phyloP scores from a whole-genome alignment of 2,113 vertebrate species.

The Indicator indicator region DNA sequence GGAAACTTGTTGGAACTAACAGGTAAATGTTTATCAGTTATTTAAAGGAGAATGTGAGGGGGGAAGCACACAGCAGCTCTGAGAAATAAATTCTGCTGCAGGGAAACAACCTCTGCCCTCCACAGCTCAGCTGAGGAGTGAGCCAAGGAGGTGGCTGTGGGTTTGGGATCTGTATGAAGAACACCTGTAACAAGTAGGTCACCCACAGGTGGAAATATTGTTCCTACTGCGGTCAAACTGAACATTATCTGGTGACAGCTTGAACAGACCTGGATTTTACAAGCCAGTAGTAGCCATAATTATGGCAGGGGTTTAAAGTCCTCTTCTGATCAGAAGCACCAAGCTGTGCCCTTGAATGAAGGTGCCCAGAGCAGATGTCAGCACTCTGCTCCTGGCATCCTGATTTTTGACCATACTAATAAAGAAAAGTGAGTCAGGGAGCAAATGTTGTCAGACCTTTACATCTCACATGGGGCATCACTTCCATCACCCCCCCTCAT shows the following conservation, averaged over 20 bases:
- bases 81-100: background rate
- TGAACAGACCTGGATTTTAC: background rate
- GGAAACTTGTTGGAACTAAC: background rate
- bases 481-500: background rate
- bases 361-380: fast-evolving
- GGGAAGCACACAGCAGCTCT: background rate
- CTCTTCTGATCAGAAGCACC: background rate
- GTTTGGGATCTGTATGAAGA: background rate
- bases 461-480: background rate
- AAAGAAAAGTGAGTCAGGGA: background rate
- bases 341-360: background rate
- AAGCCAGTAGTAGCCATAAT: background rate
- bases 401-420: background rate
- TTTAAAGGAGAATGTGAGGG: background rate
- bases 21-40: background rate
- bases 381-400: background rate
- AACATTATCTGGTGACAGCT: background rate
- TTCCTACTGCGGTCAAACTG: background rate
- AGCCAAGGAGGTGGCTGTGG: background rate
- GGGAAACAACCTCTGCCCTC: background rate
- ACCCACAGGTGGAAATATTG: background rate
- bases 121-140: background rate
- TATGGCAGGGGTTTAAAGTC: background rate
- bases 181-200: background rate
- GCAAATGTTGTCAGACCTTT: background rate